These are phyloP conservation scores for Eubasilissa regina DNA, from an alignment of 1,140 invertebrate genomes.

Conservation along the genomic window DNA sequence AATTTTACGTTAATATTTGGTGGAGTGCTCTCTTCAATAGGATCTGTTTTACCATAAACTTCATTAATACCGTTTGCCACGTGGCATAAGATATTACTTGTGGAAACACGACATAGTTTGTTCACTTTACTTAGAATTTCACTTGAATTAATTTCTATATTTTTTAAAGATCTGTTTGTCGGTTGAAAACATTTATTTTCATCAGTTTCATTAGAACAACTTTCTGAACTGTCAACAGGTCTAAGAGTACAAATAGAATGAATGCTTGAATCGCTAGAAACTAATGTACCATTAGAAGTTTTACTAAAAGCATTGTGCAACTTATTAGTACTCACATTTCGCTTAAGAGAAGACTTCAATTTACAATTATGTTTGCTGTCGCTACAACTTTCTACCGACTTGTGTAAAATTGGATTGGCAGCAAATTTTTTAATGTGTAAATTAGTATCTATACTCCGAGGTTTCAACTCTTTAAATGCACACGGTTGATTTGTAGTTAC, in stretches of 20 bases:
- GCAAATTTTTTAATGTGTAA: neutral
- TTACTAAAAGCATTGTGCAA: conserved; percentile 46
- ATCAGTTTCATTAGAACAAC: neutral
- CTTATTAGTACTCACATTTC: conserved; percentile 41
- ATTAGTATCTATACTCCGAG: conserved; percentile 7
- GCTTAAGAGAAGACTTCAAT: conserved; percentile 38
- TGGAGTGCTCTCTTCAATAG: neutral
- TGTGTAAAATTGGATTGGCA: neutral
- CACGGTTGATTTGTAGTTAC: conserved; percentile 28
- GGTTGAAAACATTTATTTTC: neutral
- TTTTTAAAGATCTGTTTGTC: neutral
- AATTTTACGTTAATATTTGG: neutral
- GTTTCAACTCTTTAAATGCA: conserved; percentile 16
- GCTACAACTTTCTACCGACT: neutral
- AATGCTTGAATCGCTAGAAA: conserved; percentile 39
- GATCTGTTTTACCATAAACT: neutral
- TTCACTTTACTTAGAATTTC: conserved; percentile 26
- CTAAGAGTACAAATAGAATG: conserved; percentile 35
- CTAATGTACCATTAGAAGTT: conserved; percentile 16
- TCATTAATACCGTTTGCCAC: neutral
- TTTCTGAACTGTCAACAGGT: conserved; percentile 21
- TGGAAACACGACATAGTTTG: conserved; percentile 38
- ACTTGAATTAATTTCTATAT: conserved; percentile 24
- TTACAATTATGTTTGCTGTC: conserved; percentile 7
- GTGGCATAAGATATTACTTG: conserved; percentile 5